Base-by-base conservation (phyloP, 2,888 invertebrate species). In the Diarsia brunnea region DNA sequence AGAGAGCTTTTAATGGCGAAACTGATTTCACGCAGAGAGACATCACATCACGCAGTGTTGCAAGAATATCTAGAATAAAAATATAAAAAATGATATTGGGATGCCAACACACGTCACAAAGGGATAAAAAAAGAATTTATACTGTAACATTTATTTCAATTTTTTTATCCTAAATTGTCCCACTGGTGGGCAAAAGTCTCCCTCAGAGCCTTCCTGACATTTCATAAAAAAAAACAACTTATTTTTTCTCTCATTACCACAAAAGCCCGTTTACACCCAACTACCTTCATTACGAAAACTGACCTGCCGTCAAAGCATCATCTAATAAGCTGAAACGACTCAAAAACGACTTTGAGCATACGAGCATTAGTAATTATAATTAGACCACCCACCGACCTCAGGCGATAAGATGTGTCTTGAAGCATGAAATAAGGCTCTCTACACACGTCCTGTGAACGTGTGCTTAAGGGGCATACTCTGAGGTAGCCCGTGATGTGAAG, bases 291-390 rank as follows among this genome's bases (percentile, higher is more conserved):
- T 73, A 81, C 69, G 73, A 70, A 65, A 79, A 78, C 81, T 83
- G 87, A 81, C 84, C 89, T 78, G 51, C 77, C 80, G 76, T 88
- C 86, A 82, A 86, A 87, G 82, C 85, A 75, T 69, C 58, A 63
- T 85, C 73, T 87, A 89, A 87, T 88, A 87, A 81, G 79, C 89
- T 74, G 87, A 90, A 90, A 89, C 86, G 89, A 84, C 89, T 91
- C 92, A 90, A 92, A 92, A 92, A 93, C 91, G 89, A 91, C 91
- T 95, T 95, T 93, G 94, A 93, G 94, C 93, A 92, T 85, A 92
- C 92, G 91, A 94, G 94, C 94, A 95, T 95, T 91, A 95, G 95
- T 95, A 95, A 96, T 96, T 95, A 95, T 95, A 95, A 96, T 95
- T 93, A 94, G 92, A 92, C 78, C 86, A 90, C 92, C 90, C 91